Percentiles rank a stretch among this genome's conserved stretches.
phyloP scores from a whole-genome alignment of 2,888 invertebrate genomes.

The Lathronympha strigana region DNA sequence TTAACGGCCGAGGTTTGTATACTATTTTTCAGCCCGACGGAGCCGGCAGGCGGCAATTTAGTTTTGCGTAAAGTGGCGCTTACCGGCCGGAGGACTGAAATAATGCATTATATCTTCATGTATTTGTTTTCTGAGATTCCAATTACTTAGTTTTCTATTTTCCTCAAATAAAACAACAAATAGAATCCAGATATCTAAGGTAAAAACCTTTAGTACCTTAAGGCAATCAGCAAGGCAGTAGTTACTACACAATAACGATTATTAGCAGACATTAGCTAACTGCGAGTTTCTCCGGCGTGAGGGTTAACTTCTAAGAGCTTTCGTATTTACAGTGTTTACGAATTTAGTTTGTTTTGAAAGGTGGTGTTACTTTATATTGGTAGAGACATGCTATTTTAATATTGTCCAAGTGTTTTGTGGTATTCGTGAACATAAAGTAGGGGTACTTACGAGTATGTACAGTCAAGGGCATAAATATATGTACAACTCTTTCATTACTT shows the following conservation, averaged over 20 bases:
- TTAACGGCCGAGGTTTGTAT: too few relatives aligned
- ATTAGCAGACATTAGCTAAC: slow-evolving; percentile 71
- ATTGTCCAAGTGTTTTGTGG: background rate
- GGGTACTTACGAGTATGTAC: too few relatives aligned
- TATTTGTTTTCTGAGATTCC: background rate
- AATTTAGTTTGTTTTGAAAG: slow-evolving; percentile 45
- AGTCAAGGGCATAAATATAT: too few relatives aligned
- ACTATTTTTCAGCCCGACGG: too few relatives aligned
- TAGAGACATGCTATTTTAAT: background rate
- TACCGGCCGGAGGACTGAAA: too few relatives aligned
- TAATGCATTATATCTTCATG: too few relatives aligned
- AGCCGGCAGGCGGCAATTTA: too few relatives aligned
- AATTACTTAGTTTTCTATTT: background rate
- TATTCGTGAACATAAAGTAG: too few relatives aligned
- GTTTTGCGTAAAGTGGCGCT: too few relatives aligned
- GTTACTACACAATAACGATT: slow-evolving; percentile 75
- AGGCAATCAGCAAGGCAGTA: slow-evolving; percentile 69
- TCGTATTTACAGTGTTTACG: slow-evolving; percentile 48
- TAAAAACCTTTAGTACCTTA: slow-evolving; percentile 54
- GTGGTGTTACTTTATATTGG: slow-evolving; percentile 13
- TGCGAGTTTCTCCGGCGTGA: slow-evolving; percentile 59
- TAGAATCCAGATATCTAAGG: background rate
- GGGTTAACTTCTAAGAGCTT: slow-evolving; percentile 62
- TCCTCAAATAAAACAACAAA: background rate
- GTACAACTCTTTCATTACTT: too few relatives aligned